phyloP scores from a whole-genome alignment of 2,888 invertebrate species.

The Tinea pellionella region DNA sequence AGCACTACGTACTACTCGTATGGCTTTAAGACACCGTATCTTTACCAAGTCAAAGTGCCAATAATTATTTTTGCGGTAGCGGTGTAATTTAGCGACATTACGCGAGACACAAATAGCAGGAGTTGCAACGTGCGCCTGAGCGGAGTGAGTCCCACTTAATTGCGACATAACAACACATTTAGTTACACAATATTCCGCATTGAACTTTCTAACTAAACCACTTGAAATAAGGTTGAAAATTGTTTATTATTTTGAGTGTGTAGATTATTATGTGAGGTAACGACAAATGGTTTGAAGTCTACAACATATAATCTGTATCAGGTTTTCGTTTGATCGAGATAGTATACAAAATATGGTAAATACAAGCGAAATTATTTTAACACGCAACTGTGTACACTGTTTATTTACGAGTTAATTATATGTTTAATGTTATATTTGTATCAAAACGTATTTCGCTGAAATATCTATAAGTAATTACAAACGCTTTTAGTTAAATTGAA shows the following conservation, averaged over 20 bases:
- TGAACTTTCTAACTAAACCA: neutral
- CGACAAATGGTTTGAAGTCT: slow-evolving; percentile 47
- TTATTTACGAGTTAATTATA: neutral
- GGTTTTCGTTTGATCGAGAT: slow-evolving; percentile 26
- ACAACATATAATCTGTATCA: slow-evolving; percentile 48
- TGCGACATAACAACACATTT: slow-evolving; percentile 23
- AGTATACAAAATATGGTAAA: neutral
- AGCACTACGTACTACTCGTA: neutral
- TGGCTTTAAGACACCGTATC: neutral
- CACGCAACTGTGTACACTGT: neutral
- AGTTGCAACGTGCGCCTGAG: slow-evolving; percentile 35
- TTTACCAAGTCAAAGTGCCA: slow-evolving; percentile 23
- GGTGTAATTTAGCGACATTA: slow-evolving; percentile 60
- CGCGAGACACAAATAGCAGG: slow-evolving; percentile 51
- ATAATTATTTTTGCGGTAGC: slow-evolving; percentile 34
- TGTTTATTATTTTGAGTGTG: neutral
- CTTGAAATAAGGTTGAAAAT: neutral
- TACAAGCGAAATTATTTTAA: neutral
- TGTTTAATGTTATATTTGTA: neutral
- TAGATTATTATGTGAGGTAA: slow-evolving; percentile 25
- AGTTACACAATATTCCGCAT: neutral
- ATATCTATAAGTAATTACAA: neutral
- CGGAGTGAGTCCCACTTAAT: slow-evolving; percentile 24
- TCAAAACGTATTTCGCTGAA: neutral
- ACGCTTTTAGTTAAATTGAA: neutral